phyloP scores from a whole-genome alignment of 2,888 invertebrate species.

The Cremastobaeus sp. region DNA sequence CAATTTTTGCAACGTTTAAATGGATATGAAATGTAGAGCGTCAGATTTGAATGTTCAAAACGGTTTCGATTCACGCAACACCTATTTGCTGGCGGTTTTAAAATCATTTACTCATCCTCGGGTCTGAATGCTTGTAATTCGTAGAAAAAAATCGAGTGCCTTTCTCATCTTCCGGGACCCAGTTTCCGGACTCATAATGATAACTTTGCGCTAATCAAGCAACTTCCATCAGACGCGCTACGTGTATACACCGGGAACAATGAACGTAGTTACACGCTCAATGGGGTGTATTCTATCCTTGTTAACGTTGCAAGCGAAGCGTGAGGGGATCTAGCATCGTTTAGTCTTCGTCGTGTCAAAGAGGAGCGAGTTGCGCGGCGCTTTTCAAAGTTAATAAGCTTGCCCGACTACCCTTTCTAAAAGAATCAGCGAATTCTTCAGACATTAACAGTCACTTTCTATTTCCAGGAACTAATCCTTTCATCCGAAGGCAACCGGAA shows the following conservation, averaged over 20 bases:
- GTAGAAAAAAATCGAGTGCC: conserved; percentile 14
- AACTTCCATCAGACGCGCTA: conserved; percentile 36
- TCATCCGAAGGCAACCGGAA: conserved; percentile 81
- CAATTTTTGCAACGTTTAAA: too few species aligned
- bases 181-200: conserved; percentile 61
- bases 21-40: too few species aligned
- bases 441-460: not conserved
- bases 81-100: not conserved
- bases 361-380: not conserved
- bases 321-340: conserved; percentile 3
- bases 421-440: too few species aligned
- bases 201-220: conserved; percentile 64
- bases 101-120: too few species aligned
- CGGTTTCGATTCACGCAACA: too few species aligned
- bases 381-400: conserved; percentile 3
- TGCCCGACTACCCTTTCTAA: not conserved
- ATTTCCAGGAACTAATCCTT: conserved; percentile 81
- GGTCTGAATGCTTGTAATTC: not conserved
- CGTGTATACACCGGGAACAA: conserved; percentile 65
- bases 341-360: conserved; percentile 18
- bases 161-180: conserved; percentile 51
- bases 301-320: conserved; percentile 49
- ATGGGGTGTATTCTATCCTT: conserved; percentile 68
- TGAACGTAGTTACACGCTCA: conserved; percentile 70
- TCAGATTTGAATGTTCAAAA: too few species aligned